Conservation (phyloP, 2,797 vertebrate species). For the Schizopygopsis pylzovi region DNA sequence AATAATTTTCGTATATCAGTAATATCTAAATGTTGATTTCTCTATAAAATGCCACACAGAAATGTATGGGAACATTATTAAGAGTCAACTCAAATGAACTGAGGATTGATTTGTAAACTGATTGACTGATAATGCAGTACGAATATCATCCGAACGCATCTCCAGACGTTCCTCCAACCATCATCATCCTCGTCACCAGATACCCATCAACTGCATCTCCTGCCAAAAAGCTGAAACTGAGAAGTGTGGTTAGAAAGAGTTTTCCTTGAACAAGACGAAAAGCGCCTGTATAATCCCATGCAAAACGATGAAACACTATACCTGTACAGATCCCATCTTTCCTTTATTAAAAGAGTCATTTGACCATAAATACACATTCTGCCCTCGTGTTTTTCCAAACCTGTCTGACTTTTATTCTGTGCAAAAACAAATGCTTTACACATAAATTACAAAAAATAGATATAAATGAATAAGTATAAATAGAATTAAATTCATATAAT, state of each 20-base stretch:
- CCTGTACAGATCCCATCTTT: background rate
- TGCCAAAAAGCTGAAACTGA: constrained; percentile 67
- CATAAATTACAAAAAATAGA: too few relatives aligned
- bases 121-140: background rate
- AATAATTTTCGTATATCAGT: too few relatives aligned
- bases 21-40: too few relatives aligned
- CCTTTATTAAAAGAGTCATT: background rate
- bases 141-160: background rate
- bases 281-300: background rate
- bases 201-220: constrained; percentile 60
- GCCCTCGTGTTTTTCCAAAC: background rate
- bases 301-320: constrained; percentile 44
- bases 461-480: too few relatives aligned
- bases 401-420: background rate
- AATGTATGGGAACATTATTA: too few relatives aligned
- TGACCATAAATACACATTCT: background rate
- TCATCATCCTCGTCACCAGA: constrained; percentile 67
- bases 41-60: too few relatives aligned
- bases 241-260: constrained; percentile 49
- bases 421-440: background rate
- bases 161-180: constrained; percentile 69
- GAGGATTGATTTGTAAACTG: too few relatives aligned
- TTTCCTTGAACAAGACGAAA: background rate
- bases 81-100: too few relatives aligned
- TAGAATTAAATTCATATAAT: too few relatives aligned